Percentiles rank a stretch among this genome's conserved stretches.
Conservation (phyloP, 2,113 vertebrate genomes). For the Sphyrna mokarran region DNA sequence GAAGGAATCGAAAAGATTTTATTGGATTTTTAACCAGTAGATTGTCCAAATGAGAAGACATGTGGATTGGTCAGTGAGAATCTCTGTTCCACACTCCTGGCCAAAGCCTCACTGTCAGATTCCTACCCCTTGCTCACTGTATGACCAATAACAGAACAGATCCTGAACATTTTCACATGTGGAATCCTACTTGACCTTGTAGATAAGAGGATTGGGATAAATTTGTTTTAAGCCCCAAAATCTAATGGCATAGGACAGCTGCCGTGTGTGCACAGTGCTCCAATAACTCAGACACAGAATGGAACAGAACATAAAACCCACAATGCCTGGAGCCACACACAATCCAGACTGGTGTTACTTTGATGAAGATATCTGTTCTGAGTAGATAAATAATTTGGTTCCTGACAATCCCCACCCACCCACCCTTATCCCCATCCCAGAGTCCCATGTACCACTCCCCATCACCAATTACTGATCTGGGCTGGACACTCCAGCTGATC, state of each 20-base stretch:
- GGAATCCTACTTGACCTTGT: neutral
- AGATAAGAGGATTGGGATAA: constrained; percentile 24
- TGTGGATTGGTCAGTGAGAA: neutral
- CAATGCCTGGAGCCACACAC: neutral
- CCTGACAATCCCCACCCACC: too few relatives aligned
- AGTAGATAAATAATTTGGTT: neutral
- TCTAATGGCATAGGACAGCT: neutral
- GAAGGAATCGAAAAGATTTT: neutral
- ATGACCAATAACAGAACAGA: neutral
- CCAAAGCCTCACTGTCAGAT: neutral
- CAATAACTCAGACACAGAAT: neutral
- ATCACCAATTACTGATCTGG: neutral
- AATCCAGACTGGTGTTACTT: neutral
- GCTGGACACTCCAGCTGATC: too few relatives aligned
- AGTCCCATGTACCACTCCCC: neutral
- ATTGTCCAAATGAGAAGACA: neutral
- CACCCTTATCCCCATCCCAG: neutral
- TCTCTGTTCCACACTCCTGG: neutral
- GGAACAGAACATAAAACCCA: neutral
- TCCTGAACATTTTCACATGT: neutral
- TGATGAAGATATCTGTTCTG: neutral
- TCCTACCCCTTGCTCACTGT: neutral
- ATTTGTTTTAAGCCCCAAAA: neutral
- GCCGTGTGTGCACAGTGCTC: neutral
- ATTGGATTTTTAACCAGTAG: neutral